Base-by-base conservation (phyloP, 2,888 invertebrate genomes). In the Myopa tessellatipennis region DNA sequence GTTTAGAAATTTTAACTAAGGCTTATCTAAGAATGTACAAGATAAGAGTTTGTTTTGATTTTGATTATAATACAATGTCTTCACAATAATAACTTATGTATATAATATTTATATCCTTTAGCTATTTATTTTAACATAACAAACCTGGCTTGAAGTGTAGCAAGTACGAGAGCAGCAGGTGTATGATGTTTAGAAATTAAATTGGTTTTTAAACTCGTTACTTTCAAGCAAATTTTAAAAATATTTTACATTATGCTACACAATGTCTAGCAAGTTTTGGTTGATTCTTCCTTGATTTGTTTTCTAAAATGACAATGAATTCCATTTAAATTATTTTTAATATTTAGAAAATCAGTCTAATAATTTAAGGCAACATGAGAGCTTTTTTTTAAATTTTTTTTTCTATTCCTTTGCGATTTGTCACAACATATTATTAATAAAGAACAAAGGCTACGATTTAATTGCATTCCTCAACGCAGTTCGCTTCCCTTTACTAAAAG, bases 281-380 rank as follows among this genome's bases (percentile, higher is more conserved):
- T 80, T 78, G 36, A 80, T 78, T 81, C 74, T 80, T 76, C 78
- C 26, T 60, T 80, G 82, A 81, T 79, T 72, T 80, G 76, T 79
- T 79, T 77, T 82, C 81, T 82, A 79, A 80, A 82, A 82, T 82
- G 82, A 80, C 81, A 80, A 82, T 81, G 82, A 81, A 82, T 80
- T 81, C 79, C 50, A 71, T 76, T 76, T 63, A 76, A 76, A 76
- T 71, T 76, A 76, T 65, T 76, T 63, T 52, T 63, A 69, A 68
- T 60, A 75, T 76, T 65, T 76, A 91, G 90, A 91, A 91, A 92
- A 92, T 92, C 92, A 92, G 92, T 92, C 92, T 92, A 92, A 92
- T 91, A 90, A 90, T 91, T 91, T 92, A 92, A 92, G 92, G 92
- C 92, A 91, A 91, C 91, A 90, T 90, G 91, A 91, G 91, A 91